Conservation (phyloP, 2,888 invertebrate genomes). For the Cyclophora albipunctata region DNA sequence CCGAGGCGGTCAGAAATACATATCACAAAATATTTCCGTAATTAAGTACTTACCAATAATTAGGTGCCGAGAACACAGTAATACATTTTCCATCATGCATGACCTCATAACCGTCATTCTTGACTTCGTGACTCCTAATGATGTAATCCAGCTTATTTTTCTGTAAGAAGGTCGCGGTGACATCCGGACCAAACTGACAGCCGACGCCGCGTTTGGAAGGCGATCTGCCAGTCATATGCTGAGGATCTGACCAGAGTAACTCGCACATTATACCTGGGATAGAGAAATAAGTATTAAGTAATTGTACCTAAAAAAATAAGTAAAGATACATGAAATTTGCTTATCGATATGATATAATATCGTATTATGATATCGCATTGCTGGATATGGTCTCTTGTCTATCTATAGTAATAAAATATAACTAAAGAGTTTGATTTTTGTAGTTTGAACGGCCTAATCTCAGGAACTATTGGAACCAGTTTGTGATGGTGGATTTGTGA, state of each 20-base stretch:
- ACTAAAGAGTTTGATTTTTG: no score
- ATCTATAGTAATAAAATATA: no score
- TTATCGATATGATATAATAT: no score
- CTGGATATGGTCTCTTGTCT: no score
- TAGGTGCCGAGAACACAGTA: slow-evolving; percentile 99
- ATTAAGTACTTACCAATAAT: slow-evolving; percentile 88
- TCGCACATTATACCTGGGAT: slow-evolving; percentile 93
- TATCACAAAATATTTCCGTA: no score
- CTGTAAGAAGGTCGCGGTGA: slow-evolving; percentile 89
- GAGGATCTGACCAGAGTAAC: slow-evolving; percentile 98
- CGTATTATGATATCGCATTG: no score
- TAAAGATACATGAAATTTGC: no score
- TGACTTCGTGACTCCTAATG: slow-evolving; percentile 98
- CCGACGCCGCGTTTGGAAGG: slow-evolving; percentile 98
- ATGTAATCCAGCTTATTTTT: slow-evolving; percentile 93
- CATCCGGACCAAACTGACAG: slow-evolving; percentile 98
- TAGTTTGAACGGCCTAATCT: no score
- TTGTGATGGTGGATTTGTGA: no score
- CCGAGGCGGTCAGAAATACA: no score
- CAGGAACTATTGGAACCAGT: no score
- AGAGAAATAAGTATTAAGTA: not conserved
- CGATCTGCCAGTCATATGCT: slow-evolving; percentile 89
- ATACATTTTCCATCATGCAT: slow-evolving; percentile 97
- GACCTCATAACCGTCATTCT: slow-evolving; percentile 95
- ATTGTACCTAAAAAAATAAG: not conserved